Evolutionary conservation across 2,797 vertebrate species (phyloP).

Genomic region (Diglossa cyanea): DNA sequence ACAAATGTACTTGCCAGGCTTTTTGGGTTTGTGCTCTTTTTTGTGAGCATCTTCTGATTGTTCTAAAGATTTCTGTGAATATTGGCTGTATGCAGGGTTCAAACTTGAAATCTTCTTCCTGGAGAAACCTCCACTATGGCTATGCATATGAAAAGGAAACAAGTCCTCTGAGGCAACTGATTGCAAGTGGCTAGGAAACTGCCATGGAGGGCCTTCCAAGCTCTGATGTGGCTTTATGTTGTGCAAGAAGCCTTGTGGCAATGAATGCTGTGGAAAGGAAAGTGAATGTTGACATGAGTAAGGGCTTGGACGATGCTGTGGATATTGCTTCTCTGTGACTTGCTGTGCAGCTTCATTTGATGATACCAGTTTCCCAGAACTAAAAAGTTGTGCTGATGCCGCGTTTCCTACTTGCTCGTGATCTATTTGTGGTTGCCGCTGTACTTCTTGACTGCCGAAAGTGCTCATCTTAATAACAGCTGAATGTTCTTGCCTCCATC

Average conservation of each 20-base stretch:
- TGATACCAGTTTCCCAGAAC: slow-evolving; percentile 83
- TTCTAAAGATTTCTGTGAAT: slow-evolving; percentile 89
- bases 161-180: slow-evolving; percentile 90
- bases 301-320: slow-evolving; percentile 82
- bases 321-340: slow-evolving; percentile 82
- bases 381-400: slow-evolving; percentile 85
- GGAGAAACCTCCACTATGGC: slow-evolving; percentile 85
- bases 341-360: slow-evolving; percentile 80
- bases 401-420: slow-evolving; percentile 80
- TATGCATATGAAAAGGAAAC: slow-evolving; percentile 86
- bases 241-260: slow-evolving; percentile 87
- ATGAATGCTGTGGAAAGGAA: slow-evolving; percentile 90
- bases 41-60: slow-evolving; percentile 90
- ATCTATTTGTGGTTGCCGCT: slow-evolving; percentile 82
- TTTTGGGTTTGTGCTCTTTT: slow-evolving; percentile 97
- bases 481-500: slow-evolving; percentile 91
- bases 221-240: slow-evolving; percentile 91
- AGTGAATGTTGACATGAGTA: slow-evolving; percentile 90
- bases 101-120: slow-evolving; percentile 92
- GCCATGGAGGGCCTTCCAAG: slow-evolving; percentile 91
- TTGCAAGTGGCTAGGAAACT: slow-evolving; percentile 87
- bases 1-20: slow-evolving; percentile 97
- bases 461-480: slow-evolving; percentile 87
- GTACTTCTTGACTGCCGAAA: slow-evolving; percentile 85
- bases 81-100: slow-evolving; percentile 89